Conservation (phyloP, 2,888 invertebrate genomes). For the Calameuta idolon region DNA sequence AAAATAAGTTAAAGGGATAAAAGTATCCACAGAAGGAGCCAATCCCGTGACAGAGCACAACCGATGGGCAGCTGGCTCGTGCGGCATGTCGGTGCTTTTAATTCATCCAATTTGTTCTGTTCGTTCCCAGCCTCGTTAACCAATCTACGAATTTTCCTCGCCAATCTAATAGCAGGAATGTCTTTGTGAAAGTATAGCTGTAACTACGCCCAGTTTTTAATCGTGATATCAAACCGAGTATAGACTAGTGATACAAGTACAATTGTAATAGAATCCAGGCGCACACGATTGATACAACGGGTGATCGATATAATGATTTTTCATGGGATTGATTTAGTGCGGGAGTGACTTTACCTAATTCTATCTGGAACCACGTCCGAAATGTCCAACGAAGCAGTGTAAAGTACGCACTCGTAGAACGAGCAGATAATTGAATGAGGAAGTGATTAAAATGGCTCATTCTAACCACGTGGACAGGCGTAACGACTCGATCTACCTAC, state of each 20-base stretch:
- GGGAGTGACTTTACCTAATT: not conserved
- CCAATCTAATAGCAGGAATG: constrained; percentile 41
- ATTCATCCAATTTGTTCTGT: constrained; percentile 56
- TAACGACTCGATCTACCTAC: constrained; percentile 28
- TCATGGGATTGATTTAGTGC: not conserved
- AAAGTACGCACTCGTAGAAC: not conserved
- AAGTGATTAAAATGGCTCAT: constrained; percentile 34
- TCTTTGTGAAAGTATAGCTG: not conserved
- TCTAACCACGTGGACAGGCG: constrained; percentile 27
- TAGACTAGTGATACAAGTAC: not conserved
- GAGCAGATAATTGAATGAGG: constrained; percentile 36
- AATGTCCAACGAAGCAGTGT: not conserved
- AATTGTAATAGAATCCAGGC: not conserved
- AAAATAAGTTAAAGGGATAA: not conserved
- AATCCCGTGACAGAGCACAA: constrained; percentile 54
- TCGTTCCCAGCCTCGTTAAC: constrained; percentile 49
- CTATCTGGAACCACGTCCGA: not conserved
- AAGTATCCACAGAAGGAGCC: not conserved
- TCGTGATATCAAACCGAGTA: not conserved
- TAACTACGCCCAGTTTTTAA: not conserved
- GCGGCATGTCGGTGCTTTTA: constrained; percentile 44
- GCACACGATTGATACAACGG: not conserved
- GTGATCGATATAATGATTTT: not conserved
- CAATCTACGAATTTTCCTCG: constrained; percentile 60
- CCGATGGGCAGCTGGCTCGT: constrained; percentile 33